phyloP scores from a whole-genome alignment of 2,888 invertebrate species.

The Aproaerema taeniolella region DNA sequence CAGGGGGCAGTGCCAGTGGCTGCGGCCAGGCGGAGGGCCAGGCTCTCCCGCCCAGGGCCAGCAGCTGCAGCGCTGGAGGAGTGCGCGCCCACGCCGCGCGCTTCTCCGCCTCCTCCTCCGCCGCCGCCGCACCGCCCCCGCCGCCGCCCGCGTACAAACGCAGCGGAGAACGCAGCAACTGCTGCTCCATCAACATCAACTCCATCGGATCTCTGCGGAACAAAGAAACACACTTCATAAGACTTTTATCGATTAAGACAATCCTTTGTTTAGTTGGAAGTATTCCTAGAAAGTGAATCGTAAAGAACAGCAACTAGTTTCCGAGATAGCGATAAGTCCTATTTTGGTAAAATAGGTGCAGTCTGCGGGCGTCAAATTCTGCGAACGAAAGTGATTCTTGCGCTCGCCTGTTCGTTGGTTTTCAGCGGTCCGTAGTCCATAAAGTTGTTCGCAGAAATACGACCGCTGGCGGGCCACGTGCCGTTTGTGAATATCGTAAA shows the following conservation, averaged over 20 bases:
- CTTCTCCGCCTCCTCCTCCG: conserved; percentile 77
- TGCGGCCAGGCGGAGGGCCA: conserved; percentile 93
- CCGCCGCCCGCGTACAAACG: conserved; percentile 81
- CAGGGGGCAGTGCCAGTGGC: conserved; percentile 90
- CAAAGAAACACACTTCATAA: conserved; percentile 15
- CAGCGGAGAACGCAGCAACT: conserved; percentile 81
- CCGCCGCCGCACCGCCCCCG: conserved; percentile 71
- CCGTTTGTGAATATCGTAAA: conserved; percentile 48
- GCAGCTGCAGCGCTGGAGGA: conserved; percentile 61
- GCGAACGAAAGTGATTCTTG: conserved; percentile 43
- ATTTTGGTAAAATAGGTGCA: conserved; percentile 17
- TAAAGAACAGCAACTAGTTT: conserved; percentile 8
- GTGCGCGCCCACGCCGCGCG: conserved; percentile 74
- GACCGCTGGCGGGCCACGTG: conserved; percentile 54
- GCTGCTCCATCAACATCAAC: conserved; percentile 86
- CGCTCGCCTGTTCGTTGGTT: conserved; percentile 54
- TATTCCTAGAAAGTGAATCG: background rate
- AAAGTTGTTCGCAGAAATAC: conserved; percentile 61
- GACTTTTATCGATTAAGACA: too few relatives aligned
- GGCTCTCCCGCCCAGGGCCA: conserved; percentile 81
- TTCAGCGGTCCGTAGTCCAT: conserved; percentile 68
- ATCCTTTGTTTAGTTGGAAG: too few relatives aligned
- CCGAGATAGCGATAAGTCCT: conserved; percentile 26
- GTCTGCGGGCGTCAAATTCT: conserved; percentile 30
- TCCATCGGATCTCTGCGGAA: conserved; percentile 87